Evolutionary conservation across 2,797 vertebrate species (phyloP).

Genomic region (Atherinosoma microstoma): DNA sequence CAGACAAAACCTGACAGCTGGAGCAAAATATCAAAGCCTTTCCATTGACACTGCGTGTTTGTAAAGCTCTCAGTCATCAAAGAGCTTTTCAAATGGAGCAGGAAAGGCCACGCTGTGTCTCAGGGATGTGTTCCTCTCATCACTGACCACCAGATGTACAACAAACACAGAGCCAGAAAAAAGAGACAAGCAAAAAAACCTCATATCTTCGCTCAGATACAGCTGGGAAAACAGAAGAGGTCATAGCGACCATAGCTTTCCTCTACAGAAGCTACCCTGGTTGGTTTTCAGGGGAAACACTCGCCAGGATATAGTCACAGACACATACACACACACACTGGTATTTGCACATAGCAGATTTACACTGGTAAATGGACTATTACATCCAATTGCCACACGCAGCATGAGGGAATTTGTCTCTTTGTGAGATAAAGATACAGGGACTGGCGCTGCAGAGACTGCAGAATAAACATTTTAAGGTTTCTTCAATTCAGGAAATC

Average conservation of each 20-base stretch:
- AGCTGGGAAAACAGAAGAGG: conserved; percentile 81
- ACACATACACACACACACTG: conserved; percentile 23
- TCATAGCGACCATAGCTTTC: conserved; percentile 54
- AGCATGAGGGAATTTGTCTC: conserved; percentile 63
- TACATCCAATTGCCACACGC: conserved; percentile 72
- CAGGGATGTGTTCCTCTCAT: conserved; percentile 72
- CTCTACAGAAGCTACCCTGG: conserved; percentile 62
- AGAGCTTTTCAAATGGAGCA: conserved; percentile 77
- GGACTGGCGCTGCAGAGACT: conserved; percentile 12
- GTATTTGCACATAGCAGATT: conserved; percentile 60
- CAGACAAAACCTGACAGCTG: conserved; percentile 65
- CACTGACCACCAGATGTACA: conserved; percentile 75
- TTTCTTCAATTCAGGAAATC: conserved; percentile 45
- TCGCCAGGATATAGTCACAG: conserved; percentile 47
- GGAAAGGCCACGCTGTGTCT: conserved; percentile 80
- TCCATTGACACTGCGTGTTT: conserved; percentile 70
- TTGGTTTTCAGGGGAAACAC: conserved; percentile 65
- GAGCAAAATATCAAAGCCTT: conserved; percentile 72
- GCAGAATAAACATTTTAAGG: conserved; percentile 39
- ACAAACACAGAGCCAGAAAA: conserved; percentile 58
- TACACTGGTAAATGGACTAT: conserved; percentile 73
- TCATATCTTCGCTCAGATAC: conserved; percentile 71
- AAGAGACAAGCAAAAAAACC: conserved; percentile 34
- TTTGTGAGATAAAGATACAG: conserved; percentile 51
- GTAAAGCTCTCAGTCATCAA: conserved; percentile 76